Evolutionary conservation across 2,888 invertebrate species (phyloP).

Genomic region (Craniophora ligustri): DNA sequence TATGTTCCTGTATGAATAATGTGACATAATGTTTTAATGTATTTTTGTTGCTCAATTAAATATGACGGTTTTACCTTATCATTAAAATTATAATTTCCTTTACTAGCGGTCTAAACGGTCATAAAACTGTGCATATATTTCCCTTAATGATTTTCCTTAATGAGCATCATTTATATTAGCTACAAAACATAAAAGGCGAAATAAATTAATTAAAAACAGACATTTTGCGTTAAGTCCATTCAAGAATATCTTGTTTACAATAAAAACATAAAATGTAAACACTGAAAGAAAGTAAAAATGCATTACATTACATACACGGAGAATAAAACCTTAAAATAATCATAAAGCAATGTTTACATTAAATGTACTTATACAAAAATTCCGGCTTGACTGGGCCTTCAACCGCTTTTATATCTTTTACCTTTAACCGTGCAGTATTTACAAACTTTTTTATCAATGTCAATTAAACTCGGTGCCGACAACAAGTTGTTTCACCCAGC

Average conservation of each 20-base stretch:
- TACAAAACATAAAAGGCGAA: background rate
- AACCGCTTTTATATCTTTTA: constrained; percentile 51
- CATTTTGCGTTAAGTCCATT: too few species aligned
- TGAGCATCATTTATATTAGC: background rate
- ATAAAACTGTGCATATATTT: constrained; percentile 18
- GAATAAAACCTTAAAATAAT: background rate
- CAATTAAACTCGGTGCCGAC: constrained; percentile 70
- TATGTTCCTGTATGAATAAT: too few species aligned
- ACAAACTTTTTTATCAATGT: constrained; percentile 69
- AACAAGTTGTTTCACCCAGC: constrained; percentile 60
- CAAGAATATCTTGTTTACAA: too few species aligned
- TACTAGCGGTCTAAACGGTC: background rate
- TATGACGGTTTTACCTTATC: too few species aligned
- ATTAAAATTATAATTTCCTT: constrained; percentile 12
- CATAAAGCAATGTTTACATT: constrained; percentile 30
- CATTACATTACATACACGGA: too few species aligned
- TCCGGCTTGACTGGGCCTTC: constrained; percentile 45
- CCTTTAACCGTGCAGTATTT: constrained; percentile 57
- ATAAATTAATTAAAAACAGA: background rate
- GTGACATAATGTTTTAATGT: too few species aligned
- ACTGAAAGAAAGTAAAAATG: constrained; percentile 9
- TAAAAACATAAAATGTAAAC: background rate
- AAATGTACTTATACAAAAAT: constrained; percentile 37
- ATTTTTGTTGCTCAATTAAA: too few species aligned
- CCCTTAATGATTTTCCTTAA: constrained; percentile 16